Evolutionary conservation across 2,797 vertebrate genomes (phyloP).

Genomic region (Tamandua tetradactyla): DNA sequence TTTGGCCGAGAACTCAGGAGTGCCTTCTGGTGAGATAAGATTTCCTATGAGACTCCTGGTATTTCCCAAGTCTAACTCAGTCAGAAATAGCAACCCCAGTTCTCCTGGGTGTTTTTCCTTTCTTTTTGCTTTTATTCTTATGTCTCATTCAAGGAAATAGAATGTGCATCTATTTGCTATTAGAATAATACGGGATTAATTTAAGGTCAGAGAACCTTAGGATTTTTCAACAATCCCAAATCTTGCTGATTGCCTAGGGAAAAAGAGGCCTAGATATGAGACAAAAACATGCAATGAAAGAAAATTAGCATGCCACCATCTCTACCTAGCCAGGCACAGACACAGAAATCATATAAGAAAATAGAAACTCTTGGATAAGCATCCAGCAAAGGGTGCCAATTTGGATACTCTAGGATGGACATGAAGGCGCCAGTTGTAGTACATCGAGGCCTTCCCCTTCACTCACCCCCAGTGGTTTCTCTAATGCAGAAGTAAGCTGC

Average conservation of each 20-base stretch:
- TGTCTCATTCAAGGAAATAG: constrained; percentile 1
- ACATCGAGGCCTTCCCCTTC: not conserved
- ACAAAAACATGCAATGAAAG: not conserved
- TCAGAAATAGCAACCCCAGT: constrained; percentile 42
- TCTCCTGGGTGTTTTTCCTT: not conserved
- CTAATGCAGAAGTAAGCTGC: not conserved
- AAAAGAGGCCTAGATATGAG: not conserved
- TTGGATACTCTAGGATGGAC: not conserved
- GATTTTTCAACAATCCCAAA: constrained; percentile 10
- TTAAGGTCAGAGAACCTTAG: constrained; percentile 22
- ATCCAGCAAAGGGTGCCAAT: not conserved
- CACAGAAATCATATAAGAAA: not conserved
- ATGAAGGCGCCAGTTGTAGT: not conserved
- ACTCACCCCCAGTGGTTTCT: not conserved
- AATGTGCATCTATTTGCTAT: not conserved
- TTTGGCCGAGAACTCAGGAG: not conserved
- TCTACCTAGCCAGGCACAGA: not conserved
- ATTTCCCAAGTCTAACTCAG: constrained; percentile 32
- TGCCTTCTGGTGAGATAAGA: not conserved
- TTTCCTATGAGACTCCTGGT: constrained; percentile 42
- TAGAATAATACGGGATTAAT: constrained; percentile 16
- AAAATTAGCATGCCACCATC: not conserved
- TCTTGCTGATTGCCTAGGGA: not conserved
- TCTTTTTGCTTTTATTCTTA: not conserved
- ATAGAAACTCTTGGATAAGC: not conserved